Evolutionary conservation across 2,797 vertebrate genomes (phyloP).

Genomic region (Urosaurus nigricauda): DNA sequence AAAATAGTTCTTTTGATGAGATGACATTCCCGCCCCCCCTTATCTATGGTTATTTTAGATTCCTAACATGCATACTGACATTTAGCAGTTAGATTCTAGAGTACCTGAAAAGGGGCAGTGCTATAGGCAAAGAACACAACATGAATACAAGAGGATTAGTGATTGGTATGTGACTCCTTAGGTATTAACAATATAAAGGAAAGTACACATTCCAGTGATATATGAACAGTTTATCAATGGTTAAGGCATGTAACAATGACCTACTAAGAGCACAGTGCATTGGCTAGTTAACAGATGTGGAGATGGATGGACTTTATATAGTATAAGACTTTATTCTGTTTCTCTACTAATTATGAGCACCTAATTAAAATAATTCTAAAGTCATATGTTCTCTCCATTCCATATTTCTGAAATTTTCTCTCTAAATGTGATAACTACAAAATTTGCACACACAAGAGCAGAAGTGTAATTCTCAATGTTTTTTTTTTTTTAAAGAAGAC

Average conservation of each 20-base stretch:
- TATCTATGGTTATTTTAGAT: background rate
- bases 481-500: conserved; percentile 59
- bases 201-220: background rate
- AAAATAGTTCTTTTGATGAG: background rate
- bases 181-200: background rate
- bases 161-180: background rate
- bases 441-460: conserved; percentile 50
- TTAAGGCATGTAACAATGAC: background rate
- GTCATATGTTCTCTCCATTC: conserved; percentile 49
- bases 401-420: conserved; percentile 50
- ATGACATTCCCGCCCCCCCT: conserved; percentile 6
- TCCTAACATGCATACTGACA: background rate
- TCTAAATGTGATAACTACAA: conserved; percentile 31
- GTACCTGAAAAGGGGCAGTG: background rate
- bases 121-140: background rate
- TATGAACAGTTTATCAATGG: background rate
- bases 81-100: background rate
- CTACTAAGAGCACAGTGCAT: background rate
- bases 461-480: conserved; percentile 72
- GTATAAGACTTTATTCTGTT: background rate
- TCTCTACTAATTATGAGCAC: background rate
- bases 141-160: background rate
- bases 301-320: too few species aligned
- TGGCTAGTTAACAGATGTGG: background rate
- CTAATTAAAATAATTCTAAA: conserved; percentile 26